Conservation (phyloP, 2,113 vertebrate species). For the Nesoenas mayeri region DNA sequence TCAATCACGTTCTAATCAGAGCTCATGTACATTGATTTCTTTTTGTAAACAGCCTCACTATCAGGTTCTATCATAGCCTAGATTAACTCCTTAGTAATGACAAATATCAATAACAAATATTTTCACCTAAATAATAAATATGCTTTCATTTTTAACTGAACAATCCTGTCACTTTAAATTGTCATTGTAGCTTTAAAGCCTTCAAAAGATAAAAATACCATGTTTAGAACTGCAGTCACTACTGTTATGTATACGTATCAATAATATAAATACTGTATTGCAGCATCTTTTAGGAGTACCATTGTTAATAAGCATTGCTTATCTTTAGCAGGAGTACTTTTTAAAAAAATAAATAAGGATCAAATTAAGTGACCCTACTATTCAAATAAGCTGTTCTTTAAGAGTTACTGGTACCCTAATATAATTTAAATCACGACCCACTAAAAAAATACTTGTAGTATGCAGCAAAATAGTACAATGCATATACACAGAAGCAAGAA, state of each 20-base stretch:
- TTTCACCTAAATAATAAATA: neutral
- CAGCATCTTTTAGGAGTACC: neutral
- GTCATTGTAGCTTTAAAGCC: neutral
- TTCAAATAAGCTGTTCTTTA: neutral
- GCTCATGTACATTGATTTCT: conserved; percentile 24
- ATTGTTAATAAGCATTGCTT: neutral
- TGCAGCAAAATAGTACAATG: neutral
- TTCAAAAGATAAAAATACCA: neutral
- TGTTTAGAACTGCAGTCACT: neutral
- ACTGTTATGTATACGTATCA: neutral
- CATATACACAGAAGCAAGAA: neutral
- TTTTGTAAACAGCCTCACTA: conserved; percentile 14
- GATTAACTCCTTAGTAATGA: neutral
- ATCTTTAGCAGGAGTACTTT: neutral
- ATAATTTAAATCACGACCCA: neutral
- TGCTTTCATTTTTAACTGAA: neutral
- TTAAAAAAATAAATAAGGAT: neutral
- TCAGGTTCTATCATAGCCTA: neutral
- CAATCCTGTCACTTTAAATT: neutral
- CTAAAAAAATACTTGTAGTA: neutral
- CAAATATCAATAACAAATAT: neutral
- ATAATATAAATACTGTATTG: neutral
- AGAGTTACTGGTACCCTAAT: neutral
- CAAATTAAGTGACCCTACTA: neutral
- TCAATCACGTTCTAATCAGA: conserved; percentile 70